Conservation (phyloP, 2,888 invertebrate species). For the Stramonita haemastoma region DNA sequence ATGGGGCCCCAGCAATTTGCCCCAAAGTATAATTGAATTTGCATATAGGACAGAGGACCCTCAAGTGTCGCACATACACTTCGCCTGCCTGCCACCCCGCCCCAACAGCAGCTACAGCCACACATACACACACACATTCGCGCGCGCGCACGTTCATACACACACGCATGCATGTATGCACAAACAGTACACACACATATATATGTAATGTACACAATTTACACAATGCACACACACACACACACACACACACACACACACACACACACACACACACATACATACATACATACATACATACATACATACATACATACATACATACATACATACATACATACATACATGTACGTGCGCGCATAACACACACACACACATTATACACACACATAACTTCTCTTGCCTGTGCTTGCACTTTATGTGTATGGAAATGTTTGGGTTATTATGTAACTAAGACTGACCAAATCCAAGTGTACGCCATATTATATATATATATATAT, state of each 20-base stretch:
- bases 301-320: not conserved
- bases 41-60: conserved; percentile 42
- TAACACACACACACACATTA: conserved; percentile 5
- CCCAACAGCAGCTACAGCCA: no score
- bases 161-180: no score
- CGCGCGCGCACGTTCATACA: no score
- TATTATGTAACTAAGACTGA: no score
- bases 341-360: no score
- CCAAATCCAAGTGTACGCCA: no score
- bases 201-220: no score
- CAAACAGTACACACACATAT: no score
- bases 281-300: not conserved
- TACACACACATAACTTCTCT: not conserved
- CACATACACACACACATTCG: no score
- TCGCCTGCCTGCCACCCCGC: not conserved
- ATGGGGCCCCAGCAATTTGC: conserved; percentile 33
- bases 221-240: not conserved
- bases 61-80: conserved; percentile 42
- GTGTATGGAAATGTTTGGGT: no score
- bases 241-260: conserved; percentile 24
- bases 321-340: conserved; percentile 2
- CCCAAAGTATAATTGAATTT: conserved; percentile 44
- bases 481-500: no score
- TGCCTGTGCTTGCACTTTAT: no score
- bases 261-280: conserved; percentile 6